Percentiles rank a stretch among this genome's conserved stretches.
Evolutionary conservation across 2,888 invertebrate species (phyloP).

Genomic region (Drosophila pullipes): DNA sequence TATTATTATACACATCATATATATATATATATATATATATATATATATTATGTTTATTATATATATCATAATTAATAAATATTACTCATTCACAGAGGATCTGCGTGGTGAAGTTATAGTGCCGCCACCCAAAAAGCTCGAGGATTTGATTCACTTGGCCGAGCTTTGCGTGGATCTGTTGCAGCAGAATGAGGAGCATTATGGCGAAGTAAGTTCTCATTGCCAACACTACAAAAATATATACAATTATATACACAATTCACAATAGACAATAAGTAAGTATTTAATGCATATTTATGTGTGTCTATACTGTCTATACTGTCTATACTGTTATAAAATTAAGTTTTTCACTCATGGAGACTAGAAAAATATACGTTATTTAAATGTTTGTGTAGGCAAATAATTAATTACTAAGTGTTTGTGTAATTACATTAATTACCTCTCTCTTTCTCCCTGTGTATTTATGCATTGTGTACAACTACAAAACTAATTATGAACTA

Average conservation of each 20-base stretch:
- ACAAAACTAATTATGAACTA: not conserved
- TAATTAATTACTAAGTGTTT: constrained; percentile 3
- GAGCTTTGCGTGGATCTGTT: constrained; percentile 99
- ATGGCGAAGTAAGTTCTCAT: constrained; percentile 94
- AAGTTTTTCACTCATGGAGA: not conserved
- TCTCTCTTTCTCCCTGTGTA: not conserved
- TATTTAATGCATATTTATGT: constrained; percentile 2
- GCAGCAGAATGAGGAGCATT: constrained; percentile 99
- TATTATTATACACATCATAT: no score
- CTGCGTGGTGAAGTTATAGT: constrained; percentile 92
- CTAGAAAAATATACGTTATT: constrained; percentile 14
- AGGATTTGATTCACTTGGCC: constrained; percentile 98
- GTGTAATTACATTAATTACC: constrained; percentile 2
- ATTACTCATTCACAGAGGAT: constrained; percentile 88
- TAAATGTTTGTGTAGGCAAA: constrained; percentile 28
- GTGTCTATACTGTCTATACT: not conserved
- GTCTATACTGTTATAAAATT: not conserved
- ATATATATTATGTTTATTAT: no score
- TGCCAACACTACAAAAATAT: not conserved
- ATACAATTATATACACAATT: not conserved
- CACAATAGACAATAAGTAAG: constrained; percentile 16
- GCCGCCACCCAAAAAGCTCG: constrained; percentile 95
- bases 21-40: no score
- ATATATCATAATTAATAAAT: no score
- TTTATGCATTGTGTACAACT: not conserved